These are phyloP conservation scores for Nezara viridula DNA, from an alignment of 2,888 invertebrate species.

Conservation along the genomic window DNA sequence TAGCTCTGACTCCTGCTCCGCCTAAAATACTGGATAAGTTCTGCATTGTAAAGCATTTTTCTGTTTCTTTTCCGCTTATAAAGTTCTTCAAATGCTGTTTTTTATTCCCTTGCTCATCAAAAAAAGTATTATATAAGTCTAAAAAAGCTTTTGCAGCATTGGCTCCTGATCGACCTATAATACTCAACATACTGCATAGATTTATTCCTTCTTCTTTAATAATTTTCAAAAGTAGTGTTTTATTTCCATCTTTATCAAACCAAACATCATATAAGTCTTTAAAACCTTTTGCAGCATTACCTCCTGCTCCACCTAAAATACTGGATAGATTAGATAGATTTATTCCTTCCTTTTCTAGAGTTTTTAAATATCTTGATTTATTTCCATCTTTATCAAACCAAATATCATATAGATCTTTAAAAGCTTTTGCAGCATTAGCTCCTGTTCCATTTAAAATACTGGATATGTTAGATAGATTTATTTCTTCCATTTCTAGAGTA, in stretches of 20 bases:
- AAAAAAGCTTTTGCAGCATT: slow-evolving; percentile 26
- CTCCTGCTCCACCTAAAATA: slow-evolving; percentile 16
- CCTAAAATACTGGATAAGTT: slow-evolving; percentile 32
- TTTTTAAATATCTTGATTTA: slow-evolving; percentile 12
- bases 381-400: slow-evolving; percentile 24
- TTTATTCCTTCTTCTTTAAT: neutral
- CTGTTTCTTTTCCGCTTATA: neutral
- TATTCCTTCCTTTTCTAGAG: slow-evolving; percentile 17
- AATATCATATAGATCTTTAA: slow-evolving; percentile 32
- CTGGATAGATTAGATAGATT: neutral
- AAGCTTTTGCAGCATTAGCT: slow-evolving; percentile 13
- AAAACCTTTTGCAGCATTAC: neutral
- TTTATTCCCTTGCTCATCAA: slow-evolving; percentile 49
- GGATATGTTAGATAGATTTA: slow-evolving; percentile 18
- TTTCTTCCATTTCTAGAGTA: neutral
- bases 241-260: slow-evolving; percentile 22
- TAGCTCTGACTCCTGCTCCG: slow-evolving; percentile 25
- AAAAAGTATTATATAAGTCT: neutral
- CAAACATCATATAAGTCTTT: slow-evolving; percentile 2
- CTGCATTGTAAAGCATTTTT: neutral
- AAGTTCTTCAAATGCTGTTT: slow-evolving; percentile 37
- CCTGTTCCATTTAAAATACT: neutral
- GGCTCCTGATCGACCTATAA: neutral
- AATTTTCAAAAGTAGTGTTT: slow-evolving; percentile 26
- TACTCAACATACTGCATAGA: neutral